Percentiles rank a stretch among this genome's conserved stretches.
These are phyloP conservation scores for Drosophila lacicola DNA, from an alignment of 2,888 invertebrate species.

Conservation along the genomic window DNA sequence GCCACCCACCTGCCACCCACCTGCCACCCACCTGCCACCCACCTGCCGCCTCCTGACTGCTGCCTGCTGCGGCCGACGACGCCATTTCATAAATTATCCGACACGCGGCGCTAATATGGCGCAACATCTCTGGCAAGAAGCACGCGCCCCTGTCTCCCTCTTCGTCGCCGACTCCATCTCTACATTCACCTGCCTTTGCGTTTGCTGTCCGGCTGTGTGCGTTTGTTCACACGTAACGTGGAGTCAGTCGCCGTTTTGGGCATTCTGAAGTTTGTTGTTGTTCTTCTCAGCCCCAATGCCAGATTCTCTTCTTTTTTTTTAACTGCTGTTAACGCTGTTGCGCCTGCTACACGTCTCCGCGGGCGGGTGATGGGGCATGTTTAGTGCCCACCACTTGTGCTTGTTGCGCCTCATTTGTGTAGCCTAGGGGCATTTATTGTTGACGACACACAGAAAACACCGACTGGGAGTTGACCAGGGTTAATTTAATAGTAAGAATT, in stretches of 20 bases:
- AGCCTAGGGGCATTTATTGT: conserved; percentile 44
- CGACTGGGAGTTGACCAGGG: background rate
- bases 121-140: conserved; percentile 65
- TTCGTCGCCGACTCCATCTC: background rate
- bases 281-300: conserved; percentile 49
- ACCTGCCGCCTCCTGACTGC: conserved; percentile 7
- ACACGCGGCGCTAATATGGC: conserved; percentile 80
- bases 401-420: conserved; percentile 67
- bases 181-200: background rate
- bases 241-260: conserved; percentile 40
- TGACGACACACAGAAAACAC: conserved; percentile 24
- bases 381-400: conserved; percentile 63
- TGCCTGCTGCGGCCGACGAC: conserved; percentile 54
- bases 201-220: conserved; percentile 40
- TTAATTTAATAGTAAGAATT: background rate
- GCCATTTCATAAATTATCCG: conserved; percentile 76
- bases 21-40: conserved; percentile 8
- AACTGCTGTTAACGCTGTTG: conserved; percentile 71
- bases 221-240: conserved; percentile 52
- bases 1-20: conserved; percentile 8
- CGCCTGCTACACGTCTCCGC: conserved; percentile 44
- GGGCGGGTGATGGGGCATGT: conserved; percentile 1
- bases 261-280: conserved; percentile 41
- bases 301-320: conserved; percentile 63
- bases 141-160: background rate